Evolutionary conservation across 2,113 vertebrate species (phyloP).

Genomic region (Corydoras sp.): DNA sequence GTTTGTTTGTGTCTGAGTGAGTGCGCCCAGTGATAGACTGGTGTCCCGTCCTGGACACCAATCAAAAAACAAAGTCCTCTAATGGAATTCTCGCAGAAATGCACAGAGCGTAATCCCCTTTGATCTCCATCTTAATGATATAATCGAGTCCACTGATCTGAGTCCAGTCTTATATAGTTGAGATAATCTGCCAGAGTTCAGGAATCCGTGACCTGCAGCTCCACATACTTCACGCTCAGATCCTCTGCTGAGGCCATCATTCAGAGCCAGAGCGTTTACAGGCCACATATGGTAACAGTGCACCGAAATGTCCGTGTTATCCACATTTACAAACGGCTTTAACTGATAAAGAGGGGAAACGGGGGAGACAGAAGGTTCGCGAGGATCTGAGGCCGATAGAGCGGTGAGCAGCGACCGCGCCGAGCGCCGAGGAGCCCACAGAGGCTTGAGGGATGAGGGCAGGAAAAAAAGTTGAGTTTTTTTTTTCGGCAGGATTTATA

Average conservation of each 20-base stretch:
- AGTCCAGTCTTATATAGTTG: too few relatives aligned
- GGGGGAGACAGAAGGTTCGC: slow-evolving; percentile 22
- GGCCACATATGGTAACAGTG: slow-evolving; percentile 40
- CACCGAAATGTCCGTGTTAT: slow-evolving; percentile 39
- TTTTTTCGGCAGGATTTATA: slow-evolving; percentile 60
- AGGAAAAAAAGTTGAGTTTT: slow-evolving; percentile 31
- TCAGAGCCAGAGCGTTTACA: slow-evolving; percentile 24
- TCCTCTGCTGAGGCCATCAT: slow-evolving; percentile 33
- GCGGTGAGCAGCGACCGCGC: not conserved
- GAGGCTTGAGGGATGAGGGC: slow-evolving; percentile 28
- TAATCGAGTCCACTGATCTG: too few relatives aligned
- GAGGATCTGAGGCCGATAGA: slow-evolving; percentile 20
- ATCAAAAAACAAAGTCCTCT: too few relatives aligned
- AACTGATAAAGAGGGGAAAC: slow-evolving; percentile 5
- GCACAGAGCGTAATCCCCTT: too few relatives aligned
- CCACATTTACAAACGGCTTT: slow-evolving; percentile 39
- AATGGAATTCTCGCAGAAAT: too few relatives aligned
- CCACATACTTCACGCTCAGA: slow-evolving; percentile 32
- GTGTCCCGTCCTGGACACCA: too few relatives aligned
- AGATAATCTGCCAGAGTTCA: not conserved
- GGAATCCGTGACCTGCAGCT: slow-evolving; percentile 39
- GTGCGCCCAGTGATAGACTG: too few relatives aligned
- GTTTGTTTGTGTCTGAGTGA: too few relatives aligned
- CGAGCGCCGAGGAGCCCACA: slow-evolving; percentile 13
- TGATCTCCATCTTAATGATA: too few relatives aligned